These are phyloP conservation scores for Eremobia ochroleuca DNA, from an alignment of 2,888 invertebrate species.

Conservation along the genomic window DNA sequence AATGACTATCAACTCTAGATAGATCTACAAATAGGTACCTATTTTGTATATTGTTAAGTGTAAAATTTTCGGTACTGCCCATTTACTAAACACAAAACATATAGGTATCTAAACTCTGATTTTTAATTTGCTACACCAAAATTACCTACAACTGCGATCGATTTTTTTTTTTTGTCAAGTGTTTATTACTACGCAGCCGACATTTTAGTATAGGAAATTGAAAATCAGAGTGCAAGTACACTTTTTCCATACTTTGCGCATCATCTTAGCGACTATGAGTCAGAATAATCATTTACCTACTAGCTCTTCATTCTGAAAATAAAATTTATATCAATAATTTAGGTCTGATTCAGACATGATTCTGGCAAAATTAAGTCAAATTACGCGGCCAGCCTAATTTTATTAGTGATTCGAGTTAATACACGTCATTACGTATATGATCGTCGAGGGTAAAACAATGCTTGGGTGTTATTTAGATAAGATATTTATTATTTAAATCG, in stretches of 20 bases:
- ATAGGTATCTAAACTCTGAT: not conserved
- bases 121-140: not conserved
- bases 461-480: slow-evolving; percentile 89
- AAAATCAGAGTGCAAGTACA: not conserved
- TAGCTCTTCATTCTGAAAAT: slow-evolving; percentile 74
- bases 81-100: not conserved
- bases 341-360: slow-evolving; percentile 85
- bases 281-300: slow-evolving; percentile 50
- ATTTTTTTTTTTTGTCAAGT: no score
- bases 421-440: slow-evolving; percentile 84
- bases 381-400: slow-evolving; percentile 87
- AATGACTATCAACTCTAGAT: not conserved
- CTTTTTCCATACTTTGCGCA: not conserved
- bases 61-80: not conserved
- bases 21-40: not conserved
- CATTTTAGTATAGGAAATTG: not conserved
- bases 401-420: slow-evolving; percentile 89
- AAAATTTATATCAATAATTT: slow-evolving; percentile 79
- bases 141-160: not conserved
- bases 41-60: not conserved
- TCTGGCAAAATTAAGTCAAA: slow-evolving; percentile 88
- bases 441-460: slow-evolving; percentile 86
- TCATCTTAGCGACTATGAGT: slow-evolving; percentile 34
- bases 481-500: slow-evolving; percentile 91
- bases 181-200: not conserved